Base-by-base conservation (phyloP, 2,113 vertebrate species). In the Catharus minimus region DNA sequence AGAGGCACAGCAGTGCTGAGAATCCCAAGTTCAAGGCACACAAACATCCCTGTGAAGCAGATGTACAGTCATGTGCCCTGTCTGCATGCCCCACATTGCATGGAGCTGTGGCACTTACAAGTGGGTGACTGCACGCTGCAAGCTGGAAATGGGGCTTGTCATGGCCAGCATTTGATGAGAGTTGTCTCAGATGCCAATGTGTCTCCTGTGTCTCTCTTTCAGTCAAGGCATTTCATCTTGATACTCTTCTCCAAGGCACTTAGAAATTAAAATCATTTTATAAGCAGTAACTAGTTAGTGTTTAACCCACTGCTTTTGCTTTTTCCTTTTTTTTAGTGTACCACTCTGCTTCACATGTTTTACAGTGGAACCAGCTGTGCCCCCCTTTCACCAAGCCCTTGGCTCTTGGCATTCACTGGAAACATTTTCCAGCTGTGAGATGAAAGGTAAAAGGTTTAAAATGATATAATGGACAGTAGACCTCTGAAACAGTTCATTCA, bases 351-450 rank as follows among this genome's bases (percentile, higher is more conserved):
- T 79, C 80, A 86, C 43, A 32, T 47, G 21, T 77, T 82, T 71
- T 69, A 57, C 86, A 83, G 77, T 58, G 30, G 57, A 91, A 85
- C 56, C 39, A 92, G 74, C 58, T 86, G 47, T 82, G 66, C 64
- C 74, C 62, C 87, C 38, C 41, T 92, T 82, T 90, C 56, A 23
- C 36, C 82, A 68, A 90, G 64, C 14, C 33, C 32, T 85, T 82
- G 65, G 50, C 18, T 89, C 66, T 76, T 23, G 8, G 44, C 20
- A 10, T 55, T 81, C 57, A 56, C 62, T 84, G 64, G 38, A 86
- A 91, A 93, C 13, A 52, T 88, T 91, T 96, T 95, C 65, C 82
- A 91, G n/a, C 76, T 91, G 79, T 69, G 55, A 84, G 73, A 89
- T 90, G 76, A 92, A 88, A 92, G 49, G 55, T 65, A 79, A 75